phyloP scores from a whole-genome alignment of 2,113 vertebrate genomes.

The Oncorhynchus masou region DNA sequence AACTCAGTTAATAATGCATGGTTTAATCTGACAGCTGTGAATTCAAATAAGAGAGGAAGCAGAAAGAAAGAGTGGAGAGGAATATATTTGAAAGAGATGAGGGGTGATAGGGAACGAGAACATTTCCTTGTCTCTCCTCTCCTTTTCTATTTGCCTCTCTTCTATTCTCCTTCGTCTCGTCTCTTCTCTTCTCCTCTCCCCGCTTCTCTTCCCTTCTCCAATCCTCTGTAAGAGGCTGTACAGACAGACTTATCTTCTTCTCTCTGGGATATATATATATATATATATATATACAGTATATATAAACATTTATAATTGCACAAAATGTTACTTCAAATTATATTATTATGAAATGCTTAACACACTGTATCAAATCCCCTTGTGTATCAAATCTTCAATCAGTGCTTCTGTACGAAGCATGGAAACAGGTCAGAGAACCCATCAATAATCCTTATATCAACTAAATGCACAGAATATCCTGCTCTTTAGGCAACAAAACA shows the following conservation, averaged over 20 bases:
- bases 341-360: constrained; percentile 23
- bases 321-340: constrained; percentile 26
- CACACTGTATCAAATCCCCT: neutral
- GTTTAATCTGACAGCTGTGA: no score
- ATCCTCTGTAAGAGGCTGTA: neutral
- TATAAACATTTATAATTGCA: constrained; percentile 21
- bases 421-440: constrained; percentile 27
- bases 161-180: no score
- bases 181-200: neutral
- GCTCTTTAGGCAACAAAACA: neutral
- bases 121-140: neutral
- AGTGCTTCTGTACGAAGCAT: constrained; percentile 21
- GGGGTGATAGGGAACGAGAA: neutral
- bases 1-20: no score
- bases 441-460: constrained; percentile 29
- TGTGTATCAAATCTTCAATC: constrained; percentile 25
- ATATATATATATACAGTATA: no score
- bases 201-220: neutral
- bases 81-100: no score
- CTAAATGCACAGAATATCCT: constrained; percentile 25
- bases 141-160: no score
- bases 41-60: no score
- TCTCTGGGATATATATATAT: neutral
- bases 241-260: neutral
- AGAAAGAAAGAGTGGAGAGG: no score